Conservation (phyloP, 2,888 invertebrate species). For the Drosophila phalerata region DNA sequence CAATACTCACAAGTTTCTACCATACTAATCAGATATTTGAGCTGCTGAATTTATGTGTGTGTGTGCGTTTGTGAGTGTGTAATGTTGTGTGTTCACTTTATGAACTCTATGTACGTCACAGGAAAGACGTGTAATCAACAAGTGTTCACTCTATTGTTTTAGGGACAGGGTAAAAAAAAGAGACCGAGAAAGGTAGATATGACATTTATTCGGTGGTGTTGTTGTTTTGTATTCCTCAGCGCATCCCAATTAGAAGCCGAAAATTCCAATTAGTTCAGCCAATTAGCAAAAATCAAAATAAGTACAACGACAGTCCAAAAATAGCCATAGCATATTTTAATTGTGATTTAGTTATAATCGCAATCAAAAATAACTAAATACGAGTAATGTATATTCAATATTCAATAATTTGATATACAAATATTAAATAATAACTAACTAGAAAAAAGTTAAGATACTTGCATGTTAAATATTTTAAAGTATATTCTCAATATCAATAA, state of each 20-base stretch:
- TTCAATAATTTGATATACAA: too few species aligned
- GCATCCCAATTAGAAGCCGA: neutral
- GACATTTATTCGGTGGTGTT: neutral
- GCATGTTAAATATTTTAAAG: too few species aligned
- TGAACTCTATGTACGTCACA: constrained; percentile 9
- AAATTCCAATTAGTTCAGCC: constrained; percentile 1
- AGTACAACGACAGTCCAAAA: neutral
- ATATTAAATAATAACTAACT: neutral
- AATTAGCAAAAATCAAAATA: constrained; percentile 6
- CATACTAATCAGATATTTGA: neutral
- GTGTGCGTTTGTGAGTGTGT: constrained; percentile 3
- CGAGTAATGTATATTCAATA: too few species aligned
- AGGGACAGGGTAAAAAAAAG: too few species aligned
- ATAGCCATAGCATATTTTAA: neutral
- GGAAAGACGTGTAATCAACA: neutral
- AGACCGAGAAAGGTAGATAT: neutral
- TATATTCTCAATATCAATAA: too few species aligned
- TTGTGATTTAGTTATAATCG: neutral
- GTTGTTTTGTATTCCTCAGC: neutral
- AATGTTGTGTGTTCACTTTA: neutral
- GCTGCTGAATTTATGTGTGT: neutral
- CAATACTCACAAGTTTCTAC: neutral
- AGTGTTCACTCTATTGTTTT: neutral
- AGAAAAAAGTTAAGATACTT: too few species aligned
- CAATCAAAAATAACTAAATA: neutral